These are phyloP conservation scores for Calameuta pallipes DNA, from an alignment of 2,888 invertebrate species.

Conservation along the genomic window DNA sequence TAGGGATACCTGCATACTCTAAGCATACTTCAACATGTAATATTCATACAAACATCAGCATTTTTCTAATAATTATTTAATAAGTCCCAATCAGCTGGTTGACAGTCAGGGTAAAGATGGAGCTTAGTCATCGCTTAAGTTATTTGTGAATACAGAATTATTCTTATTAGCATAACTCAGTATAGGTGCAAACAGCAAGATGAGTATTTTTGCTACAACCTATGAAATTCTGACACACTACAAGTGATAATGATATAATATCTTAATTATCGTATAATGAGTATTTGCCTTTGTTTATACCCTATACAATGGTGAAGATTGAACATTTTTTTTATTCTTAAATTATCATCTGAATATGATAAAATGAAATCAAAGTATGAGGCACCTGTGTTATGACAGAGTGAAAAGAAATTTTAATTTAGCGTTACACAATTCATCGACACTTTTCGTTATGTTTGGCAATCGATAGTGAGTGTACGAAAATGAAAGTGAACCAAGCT, in stretches of 20 bases:
- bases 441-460: neutral
- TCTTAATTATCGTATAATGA: neutral
- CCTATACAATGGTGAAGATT: neutral
- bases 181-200: neutral
- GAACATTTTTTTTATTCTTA: neutral
- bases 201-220: neutral
- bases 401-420: neutral
- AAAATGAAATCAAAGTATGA: neutral
- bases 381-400: neutral
- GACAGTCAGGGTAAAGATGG: neutral
- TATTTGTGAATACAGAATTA: neutral
- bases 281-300: neutral
- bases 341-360: neutral
- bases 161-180: neutral
- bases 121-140: neutral
- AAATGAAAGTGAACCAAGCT: constrained; percentile 30
- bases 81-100: neutral
- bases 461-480: constrained; percentile 21
- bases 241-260: neutral
- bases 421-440: neutral
- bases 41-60: neutral
- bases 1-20: neutral
- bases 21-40: neutral
- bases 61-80: neutral
- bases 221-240: neutral